Percentiles rank a stretch among this genome's conserved stretches.
phyloP scores from a whole-genome alignment of 1,140 invertebrate species.

The Platyscapa corneri region DNA sequence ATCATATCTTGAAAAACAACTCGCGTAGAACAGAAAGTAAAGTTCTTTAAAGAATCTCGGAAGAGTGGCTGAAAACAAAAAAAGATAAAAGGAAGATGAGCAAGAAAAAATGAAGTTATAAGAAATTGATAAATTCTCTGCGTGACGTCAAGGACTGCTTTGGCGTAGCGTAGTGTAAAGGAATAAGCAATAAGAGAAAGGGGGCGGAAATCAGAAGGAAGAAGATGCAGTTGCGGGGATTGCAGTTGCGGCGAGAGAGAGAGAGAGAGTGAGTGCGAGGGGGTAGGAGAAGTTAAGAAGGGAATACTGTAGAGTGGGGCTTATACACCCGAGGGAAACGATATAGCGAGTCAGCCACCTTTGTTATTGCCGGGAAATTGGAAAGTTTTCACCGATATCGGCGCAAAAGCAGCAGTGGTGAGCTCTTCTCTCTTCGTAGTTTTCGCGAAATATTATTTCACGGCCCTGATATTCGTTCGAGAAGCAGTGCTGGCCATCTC shows the following conservation, averaged over 20 bases:
- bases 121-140: slow-evolving; percentile 46
- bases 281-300: not conserved
- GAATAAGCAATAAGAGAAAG: not conserved
- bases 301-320: slow-evolving; percentile 22
- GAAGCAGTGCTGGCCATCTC: not conserved
- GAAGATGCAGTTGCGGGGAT: not conserved
- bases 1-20: not conserved
- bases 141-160: slow-evolving; percentile 27
- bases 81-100: slow-evolving; percentile 43
- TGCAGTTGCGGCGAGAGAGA: not conserved
- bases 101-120: slow-evolving; percentile 9
- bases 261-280: not conserved
- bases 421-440: slow-evolving; percentile 49
- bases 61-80: slow-evolving; percentile 49
- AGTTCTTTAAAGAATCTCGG: slow-evolving; percentile 40
- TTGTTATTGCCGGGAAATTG: slow-evolving; percentile 66
- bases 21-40: slow-evolving; percentile 53
- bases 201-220: not conserved
- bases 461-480: slow-evolving; percentile 52
- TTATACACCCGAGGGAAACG: slow-evolving; percentile 52
- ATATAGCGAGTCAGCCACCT: slow-evolving; percentile 56
- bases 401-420: slow-evolving; percentile 33
- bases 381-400: slow-evolving; percentile 65
- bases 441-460: slow-evolving; percentile 62
- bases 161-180: slow-evolving; percentile 52